These are phyloP conservation scores for Polydrusus cervinus DNA, from an alignment of 2,888 invertebrate genomes.

Conservation along the genomic window DNA sequence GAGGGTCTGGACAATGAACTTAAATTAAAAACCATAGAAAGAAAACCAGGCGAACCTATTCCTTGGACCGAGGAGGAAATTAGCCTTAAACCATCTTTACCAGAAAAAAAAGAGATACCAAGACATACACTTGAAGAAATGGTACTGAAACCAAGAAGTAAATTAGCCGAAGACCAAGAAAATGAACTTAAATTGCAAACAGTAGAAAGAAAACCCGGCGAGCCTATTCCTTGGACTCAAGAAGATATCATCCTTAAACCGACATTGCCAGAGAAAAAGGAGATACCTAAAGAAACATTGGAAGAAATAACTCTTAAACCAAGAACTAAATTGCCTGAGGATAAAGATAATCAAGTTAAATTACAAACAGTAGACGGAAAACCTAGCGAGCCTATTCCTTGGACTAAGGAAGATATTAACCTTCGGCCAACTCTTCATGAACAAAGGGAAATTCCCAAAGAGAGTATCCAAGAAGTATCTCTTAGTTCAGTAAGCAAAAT, in stretches of 20 bases:
- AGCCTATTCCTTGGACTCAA: conserved; percentile 75
- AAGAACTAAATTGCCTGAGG: conserved; percentile 61
- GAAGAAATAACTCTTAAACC: conserved; percentile 69
- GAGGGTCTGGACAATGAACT: conserved; percentile 14
- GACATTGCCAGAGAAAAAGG: conserved; percentile 68
- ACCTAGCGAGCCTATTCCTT: conserved; percentile 66
- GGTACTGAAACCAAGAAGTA: conserved; percentile 70
- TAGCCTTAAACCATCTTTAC: conserved; percentile 70
- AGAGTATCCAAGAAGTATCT: conserved; percentile 54
- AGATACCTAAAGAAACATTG: conserved; percentile 66
- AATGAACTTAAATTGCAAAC: conserved; percentile 1
- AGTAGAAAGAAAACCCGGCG: conserved; percentile 31
- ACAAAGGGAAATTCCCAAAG: conserved; percentile 70
- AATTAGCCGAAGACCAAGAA: conserved; percentile 25
- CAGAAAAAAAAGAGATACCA: conserved; percentile 71
- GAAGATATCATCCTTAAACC: conserved; percentile 75
- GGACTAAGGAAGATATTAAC: conserved; percentile 78
- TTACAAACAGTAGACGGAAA: conserved; percentile 12
- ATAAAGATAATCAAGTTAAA: background rate
- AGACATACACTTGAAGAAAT: conserved; percentile 57
- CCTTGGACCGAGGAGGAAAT: conserved; percentile 79
- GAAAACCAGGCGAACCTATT: conserved; percentile 47
- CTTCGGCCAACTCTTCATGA: conserved; percentile 70
- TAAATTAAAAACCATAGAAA: conserved; percentile 13
- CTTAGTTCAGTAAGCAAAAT: conserved; percentile 68